Percentiles rank a stretch among this genome's conserved stretches.
These are phyloP conservation scores for Marmota monax DNA, from an alignment of 2,113 vertebrate genomes.

Conservation along the genomic window DNA sequence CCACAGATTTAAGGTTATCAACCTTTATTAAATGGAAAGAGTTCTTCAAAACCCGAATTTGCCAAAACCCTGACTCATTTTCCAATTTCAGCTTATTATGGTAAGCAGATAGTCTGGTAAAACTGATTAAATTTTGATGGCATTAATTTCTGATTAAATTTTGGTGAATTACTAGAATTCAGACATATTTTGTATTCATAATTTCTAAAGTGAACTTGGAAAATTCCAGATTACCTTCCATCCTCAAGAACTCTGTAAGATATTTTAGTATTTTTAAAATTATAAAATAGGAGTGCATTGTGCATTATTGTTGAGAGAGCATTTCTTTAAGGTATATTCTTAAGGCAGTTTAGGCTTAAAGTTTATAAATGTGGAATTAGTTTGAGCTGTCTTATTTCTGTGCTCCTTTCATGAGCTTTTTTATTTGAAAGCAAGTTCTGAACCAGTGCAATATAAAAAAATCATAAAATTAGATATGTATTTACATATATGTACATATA, in stretches of 20 bases:
- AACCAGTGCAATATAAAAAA: constrained; percentile 4
- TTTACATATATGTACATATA: neutral
- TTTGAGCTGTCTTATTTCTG: neutral
- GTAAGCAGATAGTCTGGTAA: neutral
- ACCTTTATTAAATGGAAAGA: neutral
- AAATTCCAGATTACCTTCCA: neutral
- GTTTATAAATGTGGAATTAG: neutral
- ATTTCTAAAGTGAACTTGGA: neutral
- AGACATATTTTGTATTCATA: neutral
- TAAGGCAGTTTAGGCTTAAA: constrained; percentile 7
- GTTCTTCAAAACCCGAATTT: neutral
- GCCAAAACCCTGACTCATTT: neutral
- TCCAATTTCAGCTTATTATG: neutral
- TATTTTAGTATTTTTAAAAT: constrained; percentile 27
- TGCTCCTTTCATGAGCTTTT: neutral
- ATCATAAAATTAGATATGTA: neutral
- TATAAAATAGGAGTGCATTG: neutral
- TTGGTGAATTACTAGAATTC: constrained; percentile 5
- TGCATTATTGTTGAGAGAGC: neutral
- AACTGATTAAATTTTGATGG: neutral
- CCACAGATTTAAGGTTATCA: neutral
- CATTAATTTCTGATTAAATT: neutral
- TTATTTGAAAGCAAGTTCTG: neutral
- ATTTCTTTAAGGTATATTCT: constrained; percentile 15
- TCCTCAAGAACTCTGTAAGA: neutral